These are phyloP conservation scores for Sarcophaga rosellei DNA, from an alignment of 2,888 invertebrate species.

Conservation along the genomic window DNA sequence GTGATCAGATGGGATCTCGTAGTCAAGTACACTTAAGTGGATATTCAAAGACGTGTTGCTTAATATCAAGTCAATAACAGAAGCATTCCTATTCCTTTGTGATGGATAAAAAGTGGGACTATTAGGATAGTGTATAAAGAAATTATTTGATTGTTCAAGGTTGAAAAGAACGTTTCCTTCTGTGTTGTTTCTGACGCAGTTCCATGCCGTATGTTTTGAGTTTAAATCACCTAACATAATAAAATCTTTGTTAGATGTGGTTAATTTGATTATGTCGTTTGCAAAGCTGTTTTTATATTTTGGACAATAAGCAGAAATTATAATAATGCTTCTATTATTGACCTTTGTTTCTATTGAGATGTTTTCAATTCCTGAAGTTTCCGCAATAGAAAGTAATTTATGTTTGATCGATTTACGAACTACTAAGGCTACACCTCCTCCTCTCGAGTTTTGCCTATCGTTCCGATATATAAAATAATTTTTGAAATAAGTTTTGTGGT, in stretches of 20 bases:
- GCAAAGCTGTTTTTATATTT: background rate
- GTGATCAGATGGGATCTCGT: background rate
- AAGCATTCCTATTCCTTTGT: conserved; percentile 13
- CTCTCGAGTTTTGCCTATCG: background rate
- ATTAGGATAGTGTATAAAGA: conserved; percentile 18
- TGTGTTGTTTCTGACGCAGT: conserved; percentile 7
- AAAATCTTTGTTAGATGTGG: background rate
- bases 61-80: conserved; percentile 12
- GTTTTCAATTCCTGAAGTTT: background rate
- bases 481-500: conserved; percentile 10
- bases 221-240: no score
- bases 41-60: conserved; percentile 15
- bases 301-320: no score
- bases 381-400: background rate
- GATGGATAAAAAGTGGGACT: conserved; percentile 13
- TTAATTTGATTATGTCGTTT: conserved; percentile 1
- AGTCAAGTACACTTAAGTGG: background rate
- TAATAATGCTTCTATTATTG: background rate
- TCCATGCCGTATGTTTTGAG: no score
- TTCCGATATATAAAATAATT: conserved; percentile 3
- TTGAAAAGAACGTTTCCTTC: conserved; percentile 14
- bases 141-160: conserved; percentile 8
- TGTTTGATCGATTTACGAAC: background rate
- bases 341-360: background rate
- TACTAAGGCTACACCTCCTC: background rate